phyloP scores from a whole-genome alignment of 2,888 invertebrate genomes.

The Leptinotarsa haldemani region DNA sequence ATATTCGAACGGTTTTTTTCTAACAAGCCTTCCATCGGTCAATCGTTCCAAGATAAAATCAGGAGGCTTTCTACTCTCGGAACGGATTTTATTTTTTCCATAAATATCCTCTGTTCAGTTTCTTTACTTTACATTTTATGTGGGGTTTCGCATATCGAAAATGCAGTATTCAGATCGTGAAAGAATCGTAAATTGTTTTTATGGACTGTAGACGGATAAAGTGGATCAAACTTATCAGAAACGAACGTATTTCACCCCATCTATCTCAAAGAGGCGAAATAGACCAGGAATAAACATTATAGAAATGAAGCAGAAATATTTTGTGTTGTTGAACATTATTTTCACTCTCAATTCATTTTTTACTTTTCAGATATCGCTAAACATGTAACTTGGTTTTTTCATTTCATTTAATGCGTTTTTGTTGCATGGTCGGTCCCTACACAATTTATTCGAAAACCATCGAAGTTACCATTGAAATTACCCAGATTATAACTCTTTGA shows the following conservation, averaged over 20 bases:
- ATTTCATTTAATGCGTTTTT: too few species aligned
- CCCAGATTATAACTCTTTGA: too few species aligned
- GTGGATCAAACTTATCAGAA: neutral
- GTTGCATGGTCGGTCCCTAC: too few species aligned
- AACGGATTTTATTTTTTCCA: conserved; percentile 3
- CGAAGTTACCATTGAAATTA: too few species aligned
- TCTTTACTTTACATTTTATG: conserved; percentile 4
- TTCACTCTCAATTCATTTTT: too few species aligned
- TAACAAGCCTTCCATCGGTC: neutral
- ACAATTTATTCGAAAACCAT: too few species aligned
- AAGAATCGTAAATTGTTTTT: conserved; percentile 9
- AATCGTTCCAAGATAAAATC: conserved; percentile 11
- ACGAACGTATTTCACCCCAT: neutral
- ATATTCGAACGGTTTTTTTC: neutral
- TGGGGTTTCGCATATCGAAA: conserved; percentile 5
- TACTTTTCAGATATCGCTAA: too few species aligned
- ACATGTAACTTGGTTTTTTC: too few species aligned
- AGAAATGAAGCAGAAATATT: too few species aligned
- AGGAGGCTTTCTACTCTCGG: neutral
- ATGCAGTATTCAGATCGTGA: conserved; percentile 8
- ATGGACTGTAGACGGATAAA: conserved; percentile 6
- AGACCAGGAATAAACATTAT: neutral
- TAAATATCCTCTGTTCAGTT: neutral
- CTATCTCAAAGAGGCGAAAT: neutral
- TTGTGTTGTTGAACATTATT: too few species aligned